Evolutionary conservation across 1,140 invertebrate genomes (phyloP).

Genomic region (Drosophila funebris): DNA sequence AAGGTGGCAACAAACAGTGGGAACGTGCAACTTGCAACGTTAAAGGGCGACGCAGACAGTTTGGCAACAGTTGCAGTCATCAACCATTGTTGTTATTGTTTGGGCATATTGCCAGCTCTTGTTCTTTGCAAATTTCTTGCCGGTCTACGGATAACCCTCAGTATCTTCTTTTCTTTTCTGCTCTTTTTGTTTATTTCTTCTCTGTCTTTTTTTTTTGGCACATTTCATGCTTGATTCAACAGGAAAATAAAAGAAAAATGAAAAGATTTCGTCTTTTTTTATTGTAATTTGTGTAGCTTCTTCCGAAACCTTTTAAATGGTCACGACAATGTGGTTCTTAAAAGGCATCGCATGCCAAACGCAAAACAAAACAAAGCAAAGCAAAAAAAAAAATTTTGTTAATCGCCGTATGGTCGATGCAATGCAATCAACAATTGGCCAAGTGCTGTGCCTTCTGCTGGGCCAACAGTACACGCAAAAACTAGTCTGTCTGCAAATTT

Average conservation of each 20-base stretch:
- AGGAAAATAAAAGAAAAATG: background rate
- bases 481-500: conserved; percentile 65
- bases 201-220: conserved; percentile 28
- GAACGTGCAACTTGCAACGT: conserved; percentile 6
- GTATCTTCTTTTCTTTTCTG: background rate
- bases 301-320: conserved; percentile 29
- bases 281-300: conserved; percentile 44
- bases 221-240: conserved; percentile 61
- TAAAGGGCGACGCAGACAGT: conserved; percentile 7
- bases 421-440: conserved; percentile 71
- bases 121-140: conserved; percentile 16
- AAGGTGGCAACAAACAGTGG: conserved; percentile 45
- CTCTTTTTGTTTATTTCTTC: background rate
- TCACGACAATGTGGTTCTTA: background rate
- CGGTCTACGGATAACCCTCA: background rate
- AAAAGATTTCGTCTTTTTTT: background rate
- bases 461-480: conserved; percentile 57
- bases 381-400: conserved; percentile 67
- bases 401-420: conserved; percentile 52
- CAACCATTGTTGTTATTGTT: conserved; percentile 28
- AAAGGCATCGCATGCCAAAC: conserved; percentile 63
- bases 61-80: conserved; percentile 33
- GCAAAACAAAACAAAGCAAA: conserved; percentile 54
- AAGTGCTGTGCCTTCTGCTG: conserved; percentile 12
- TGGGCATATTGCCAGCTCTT: conserved; percentile 58